Conservation (phyloP, 2,113 vertebrate genomes). For the human region GRCh38 chr6:83659001-83659500, state of each 20-base stretch:
- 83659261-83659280: not conserved
- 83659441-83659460: too few species aligned
- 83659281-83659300: not conserved
- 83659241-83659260: not conserved
- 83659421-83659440: too few species aligned
- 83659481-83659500: too few species aligned
- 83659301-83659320: not conserved
- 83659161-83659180: not conserved
- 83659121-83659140: not conserved
- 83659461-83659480: too few species aligned
- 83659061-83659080: constrained; percentile 97
- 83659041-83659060: constrained; percentile 98
- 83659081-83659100: constrained; percentile 93
- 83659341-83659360: not conserved
- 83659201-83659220: not conserved
- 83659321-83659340: not conserved
- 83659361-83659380: not conserved
- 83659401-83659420: not conserved
- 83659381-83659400: not conserved
- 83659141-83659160: not conserved
- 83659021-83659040: constrained; percentile 96
- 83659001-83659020: constrained; percentile 97
- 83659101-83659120: constrained; percentile 52
- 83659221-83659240: not conserved
- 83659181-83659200: not conserved